Conservation (phyloP, 2,113 vertebrate genomes). For the Phycodurus eques region DNA sequence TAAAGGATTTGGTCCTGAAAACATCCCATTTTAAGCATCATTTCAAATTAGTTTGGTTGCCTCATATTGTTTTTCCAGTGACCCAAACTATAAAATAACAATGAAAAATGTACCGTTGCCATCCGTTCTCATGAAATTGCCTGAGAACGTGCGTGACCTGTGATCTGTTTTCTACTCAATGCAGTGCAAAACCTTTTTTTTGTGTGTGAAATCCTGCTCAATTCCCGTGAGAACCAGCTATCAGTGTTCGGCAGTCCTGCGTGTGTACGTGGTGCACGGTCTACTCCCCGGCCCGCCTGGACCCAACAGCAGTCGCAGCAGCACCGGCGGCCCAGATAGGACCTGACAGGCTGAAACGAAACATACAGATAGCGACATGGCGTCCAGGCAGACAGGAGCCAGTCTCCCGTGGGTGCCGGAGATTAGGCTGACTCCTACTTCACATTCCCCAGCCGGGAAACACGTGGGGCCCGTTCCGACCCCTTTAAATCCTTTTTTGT, state of each 20-base stretch:
- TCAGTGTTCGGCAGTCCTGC: neutral
- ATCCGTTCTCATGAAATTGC: neutral
- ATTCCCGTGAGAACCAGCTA: neutral
- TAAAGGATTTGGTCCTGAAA: no score
- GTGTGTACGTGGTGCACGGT: neutral
- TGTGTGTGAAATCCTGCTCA: neutral
- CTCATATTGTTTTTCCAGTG: no score
- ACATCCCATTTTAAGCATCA: no score
- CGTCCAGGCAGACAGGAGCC: constrained; percentile 86
- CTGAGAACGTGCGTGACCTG: neutral
- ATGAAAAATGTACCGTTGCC: neutral
- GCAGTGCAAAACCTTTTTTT: neutral
- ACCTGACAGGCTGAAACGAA: constrained; percentile 87
- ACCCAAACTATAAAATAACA: no score
- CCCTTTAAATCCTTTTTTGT: constrained; percentile 17
- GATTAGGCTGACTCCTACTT: constrained; percentile 85
- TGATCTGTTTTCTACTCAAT: neutral
- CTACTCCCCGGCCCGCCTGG: neutral
- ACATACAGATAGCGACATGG: constrained; percentile 82
- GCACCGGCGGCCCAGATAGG: constrained; percentile 72
- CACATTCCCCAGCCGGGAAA: constrained; percentile 80
- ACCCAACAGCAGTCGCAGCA: constrained; percentile 33
- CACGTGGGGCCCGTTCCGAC: constrained; percentile 12
- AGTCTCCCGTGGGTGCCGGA: constrained; percentile 75
- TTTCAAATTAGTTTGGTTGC: no score